Percentiles rank a stretch among this genome's conserved stretches.
These are phyloP conservation scores for Lithophane ornitopus DNA, from an alignment of 2,888 invertebrate genomes.

Conservation along the genomic window DNA sequence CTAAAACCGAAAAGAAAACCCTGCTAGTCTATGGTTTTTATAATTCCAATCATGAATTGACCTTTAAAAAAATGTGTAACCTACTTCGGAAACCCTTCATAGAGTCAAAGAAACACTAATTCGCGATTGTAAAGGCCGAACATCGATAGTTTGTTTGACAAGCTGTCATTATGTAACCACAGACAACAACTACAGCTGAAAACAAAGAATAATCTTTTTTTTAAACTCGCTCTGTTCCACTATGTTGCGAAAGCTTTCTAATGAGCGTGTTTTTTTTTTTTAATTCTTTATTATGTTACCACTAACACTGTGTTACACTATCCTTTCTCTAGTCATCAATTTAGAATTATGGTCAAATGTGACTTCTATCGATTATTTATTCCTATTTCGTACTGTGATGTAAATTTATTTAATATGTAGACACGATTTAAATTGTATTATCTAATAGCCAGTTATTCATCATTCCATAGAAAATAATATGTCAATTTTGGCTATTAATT, in stretches of 20 bases:
- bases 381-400: neutral
- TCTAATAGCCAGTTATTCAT: conserved; percentile 13
- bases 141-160: conserved; percentile 25
- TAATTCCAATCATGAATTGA: neutral
- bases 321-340: conserved; percentile 27
- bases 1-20: neutral
- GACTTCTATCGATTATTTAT: conserved; percentile 21
- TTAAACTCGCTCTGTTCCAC: conserved; percentile 33
- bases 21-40: neutral
- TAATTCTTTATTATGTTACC: conserved; percentile 2
- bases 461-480: conserved; percentile 20
- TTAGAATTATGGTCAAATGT: conserved; percentile 9
- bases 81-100: neutral
- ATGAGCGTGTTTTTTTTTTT: conserved; percentile 31
- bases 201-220: conserved; percentile 24
- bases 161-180: conserved; percentile 46
- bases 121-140: conserved; percentile 29
- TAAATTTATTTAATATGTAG: neutral
- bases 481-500: conserved; percentile 37
- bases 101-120: conserved; percentile 9
- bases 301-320: conserved; percentile 9
- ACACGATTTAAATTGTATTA: neutral
- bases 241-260: conserved; percentile 60
- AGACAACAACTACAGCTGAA: conserved; percentile 42
- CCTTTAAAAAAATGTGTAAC: no score